phyloP scores from a whole-genome alignment of 2,113 vertebrate species.

The Toxotes jaculatrix region DNA sequence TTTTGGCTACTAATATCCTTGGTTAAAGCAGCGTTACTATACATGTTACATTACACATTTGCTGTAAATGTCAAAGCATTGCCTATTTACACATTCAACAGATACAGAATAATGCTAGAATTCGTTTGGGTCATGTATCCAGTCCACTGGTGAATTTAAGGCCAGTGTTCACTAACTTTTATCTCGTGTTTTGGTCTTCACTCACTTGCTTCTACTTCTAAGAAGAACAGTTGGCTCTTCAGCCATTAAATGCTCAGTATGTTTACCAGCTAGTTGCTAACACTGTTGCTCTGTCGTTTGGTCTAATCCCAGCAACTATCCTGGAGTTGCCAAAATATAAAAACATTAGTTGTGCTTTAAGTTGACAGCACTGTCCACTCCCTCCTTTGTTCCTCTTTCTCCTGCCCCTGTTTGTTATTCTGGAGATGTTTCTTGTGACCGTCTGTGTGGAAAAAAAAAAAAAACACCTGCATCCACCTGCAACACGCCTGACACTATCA shows the following conservation, averaged over 20 bases:
- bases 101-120: neutral
- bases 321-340: neutral
- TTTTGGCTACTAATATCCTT: neutral
- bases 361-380: neutral
- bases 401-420: constrained; percentile 13
- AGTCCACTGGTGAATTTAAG: neutral
- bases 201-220: neutral
- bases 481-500: constrained; percentile 5
- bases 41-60: neutral
- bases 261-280: neutral
- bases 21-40: neutral
- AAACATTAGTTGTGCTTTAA: neutral
- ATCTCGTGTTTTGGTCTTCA: neutral
- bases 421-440: neutral
- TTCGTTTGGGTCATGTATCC: neutral
- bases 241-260: neutral
- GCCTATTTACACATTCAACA: neutral
- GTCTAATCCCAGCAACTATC: neutral
- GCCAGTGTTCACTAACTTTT: neutral
- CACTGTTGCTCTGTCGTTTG: neutral
- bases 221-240: neutral
- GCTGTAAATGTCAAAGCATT: neutral
- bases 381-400: neutral
- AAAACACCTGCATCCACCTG: neutral
- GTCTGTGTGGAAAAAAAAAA: constrained; percentile 1